Evolutionary conservation across 2,888 invertebrate species (phyloP).

Genomic region (Coelopa pilipes): DNA sequence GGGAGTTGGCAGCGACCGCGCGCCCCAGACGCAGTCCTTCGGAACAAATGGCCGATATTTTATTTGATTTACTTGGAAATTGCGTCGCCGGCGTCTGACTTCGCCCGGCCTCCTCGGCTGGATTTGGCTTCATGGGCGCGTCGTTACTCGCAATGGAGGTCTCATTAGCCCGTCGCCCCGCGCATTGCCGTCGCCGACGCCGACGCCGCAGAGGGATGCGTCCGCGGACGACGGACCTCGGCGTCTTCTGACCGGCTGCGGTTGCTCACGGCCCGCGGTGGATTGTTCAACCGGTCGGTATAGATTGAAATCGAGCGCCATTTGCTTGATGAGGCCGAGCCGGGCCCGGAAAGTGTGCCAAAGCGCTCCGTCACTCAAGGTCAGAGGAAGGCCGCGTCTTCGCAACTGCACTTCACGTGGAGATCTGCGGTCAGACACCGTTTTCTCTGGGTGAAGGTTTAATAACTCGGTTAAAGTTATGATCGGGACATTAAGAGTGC

Average conservation of each 20-base stretch:
- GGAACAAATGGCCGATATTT: not conserved
- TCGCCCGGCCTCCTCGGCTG: no score
- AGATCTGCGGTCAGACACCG: no score
- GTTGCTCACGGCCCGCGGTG: not conserved
- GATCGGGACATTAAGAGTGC: no score
- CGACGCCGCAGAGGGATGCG: no score
- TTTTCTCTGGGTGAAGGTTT: no score
- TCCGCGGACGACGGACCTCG: no score
- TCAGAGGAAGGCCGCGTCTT: not conserved
- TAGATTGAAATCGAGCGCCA: constrained; percentile 10
- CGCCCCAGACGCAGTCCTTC: not conserved
- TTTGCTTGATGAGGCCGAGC: constrained; percentile 7
- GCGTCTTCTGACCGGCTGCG: not conserved
- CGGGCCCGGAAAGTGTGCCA: constrained; percentile 10
- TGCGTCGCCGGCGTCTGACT: constrained; percentile 1
- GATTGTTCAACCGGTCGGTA: not conserved
- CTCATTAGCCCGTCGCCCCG: constrained; percentile 9
- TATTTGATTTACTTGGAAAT: constrained; percentile 19
- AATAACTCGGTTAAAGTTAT: no score
- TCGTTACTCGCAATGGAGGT: constrained; percentile 4
- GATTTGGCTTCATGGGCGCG: no score
- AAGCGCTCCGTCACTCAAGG: not conserved
- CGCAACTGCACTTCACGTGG: no score
- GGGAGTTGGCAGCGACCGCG: not conserved
- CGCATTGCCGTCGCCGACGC: not conserved